A percentile compares a stretch with the other conserved stretches of the same genome.
These are phyloP conservation scores for Chunga burmeisteri DNA, from an alignment of 2,113 vertebrate species.

Conservation along the genomic window DNA sequence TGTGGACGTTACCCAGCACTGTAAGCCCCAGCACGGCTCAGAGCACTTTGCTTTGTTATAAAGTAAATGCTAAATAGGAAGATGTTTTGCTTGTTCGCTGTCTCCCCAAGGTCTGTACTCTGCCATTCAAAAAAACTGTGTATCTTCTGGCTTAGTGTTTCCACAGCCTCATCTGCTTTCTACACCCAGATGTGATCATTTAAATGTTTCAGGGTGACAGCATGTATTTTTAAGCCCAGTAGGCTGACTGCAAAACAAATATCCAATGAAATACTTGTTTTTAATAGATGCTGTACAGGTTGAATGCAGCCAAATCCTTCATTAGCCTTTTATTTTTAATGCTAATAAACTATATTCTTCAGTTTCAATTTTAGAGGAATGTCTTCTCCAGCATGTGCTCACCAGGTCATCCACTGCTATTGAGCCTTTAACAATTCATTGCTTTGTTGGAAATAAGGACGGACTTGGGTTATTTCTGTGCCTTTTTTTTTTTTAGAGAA, in stretches of 20 bases:
- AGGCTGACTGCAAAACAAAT: constrained; percentile 1
- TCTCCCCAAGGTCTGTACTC: background rate
- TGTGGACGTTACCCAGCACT: background rate
- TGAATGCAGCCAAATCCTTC: background rate
- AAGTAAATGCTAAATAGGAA: background rate
- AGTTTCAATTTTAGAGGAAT: background rate
- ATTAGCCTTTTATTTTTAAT: background rate
- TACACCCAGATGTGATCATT: background rate
- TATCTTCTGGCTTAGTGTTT: background rate
- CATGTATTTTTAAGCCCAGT: background rate
- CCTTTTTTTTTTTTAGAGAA: background rate
- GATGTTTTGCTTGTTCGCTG: background rate
- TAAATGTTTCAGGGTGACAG: background rate
- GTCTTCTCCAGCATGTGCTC: background rate
- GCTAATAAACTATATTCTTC: background rate
- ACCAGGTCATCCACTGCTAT: background rate
- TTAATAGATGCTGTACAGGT: background rate
- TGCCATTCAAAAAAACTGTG: background rate
- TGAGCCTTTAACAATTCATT: background rate
- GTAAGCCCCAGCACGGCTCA: background rate
- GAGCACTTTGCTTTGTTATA: background rate
- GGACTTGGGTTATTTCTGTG: background rate
- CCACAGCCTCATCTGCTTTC: background rate
- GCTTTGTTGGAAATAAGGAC: background rate
- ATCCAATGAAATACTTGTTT: background rate